A percentile compares a stretch with the other conserved stretches of the same genome.
These are phyloP conservation scores for Zapornia atra DNA, from an alignment of 2,113 vertebrate species.

Conservation along the genomic window DNA sequence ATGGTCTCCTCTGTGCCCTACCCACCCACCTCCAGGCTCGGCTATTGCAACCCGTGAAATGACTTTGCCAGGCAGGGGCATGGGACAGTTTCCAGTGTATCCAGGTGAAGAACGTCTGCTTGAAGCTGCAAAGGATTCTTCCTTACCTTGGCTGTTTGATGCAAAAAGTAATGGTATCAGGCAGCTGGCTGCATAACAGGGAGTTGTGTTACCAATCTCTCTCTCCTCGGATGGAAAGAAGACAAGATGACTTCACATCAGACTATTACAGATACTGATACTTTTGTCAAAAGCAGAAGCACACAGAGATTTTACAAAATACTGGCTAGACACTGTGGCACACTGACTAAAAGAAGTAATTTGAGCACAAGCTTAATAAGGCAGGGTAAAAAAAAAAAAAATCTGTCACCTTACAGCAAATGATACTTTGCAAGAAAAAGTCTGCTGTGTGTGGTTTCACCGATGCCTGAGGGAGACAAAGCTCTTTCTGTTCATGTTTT, in stretches of 20 bases:
- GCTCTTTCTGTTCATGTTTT: conserved; percentile 31
- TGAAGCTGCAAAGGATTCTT: neutral
- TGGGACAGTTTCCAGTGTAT: neutral
- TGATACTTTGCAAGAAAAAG: conserved; percentile 46
- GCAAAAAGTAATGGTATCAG: neutral
- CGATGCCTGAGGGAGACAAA: conserved; percentile 39
- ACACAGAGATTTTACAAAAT: conserved; percentile 38
- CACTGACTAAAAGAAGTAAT: conserved; percentile 20
- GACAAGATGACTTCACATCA: neutral
- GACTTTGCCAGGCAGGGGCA: neutral
- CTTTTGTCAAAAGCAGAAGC: conserved; percentile 38
- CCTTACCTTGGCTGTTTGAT: neutral
- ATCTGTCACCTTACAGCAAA: conserved; percentile 25
- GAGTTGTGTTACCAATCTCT: neutral
- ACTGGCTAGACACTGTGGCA: conserved; percentile 20
- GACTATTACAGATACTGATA: neutral
- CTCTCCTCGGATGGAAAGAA: conserved; percentile 20
- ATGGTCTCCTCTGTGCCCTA: neutral
- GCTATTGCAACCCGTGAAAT: neutral
- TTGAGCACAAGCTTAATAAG: conserved; percentile 28
- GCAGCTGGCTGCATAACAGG: neutral
- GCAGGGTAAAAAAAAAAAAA: conserved; percentile 54
- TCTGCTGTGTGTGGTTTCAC: conserved; percentile 37
- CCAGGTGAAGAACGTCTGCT: neutral
- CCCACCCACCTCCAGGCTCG: rapidly evolving